Evolutionary conservation across 2,888 invertebrate genomes (phyloP).

Genomic region (Endotricha flammealis): DNA sequence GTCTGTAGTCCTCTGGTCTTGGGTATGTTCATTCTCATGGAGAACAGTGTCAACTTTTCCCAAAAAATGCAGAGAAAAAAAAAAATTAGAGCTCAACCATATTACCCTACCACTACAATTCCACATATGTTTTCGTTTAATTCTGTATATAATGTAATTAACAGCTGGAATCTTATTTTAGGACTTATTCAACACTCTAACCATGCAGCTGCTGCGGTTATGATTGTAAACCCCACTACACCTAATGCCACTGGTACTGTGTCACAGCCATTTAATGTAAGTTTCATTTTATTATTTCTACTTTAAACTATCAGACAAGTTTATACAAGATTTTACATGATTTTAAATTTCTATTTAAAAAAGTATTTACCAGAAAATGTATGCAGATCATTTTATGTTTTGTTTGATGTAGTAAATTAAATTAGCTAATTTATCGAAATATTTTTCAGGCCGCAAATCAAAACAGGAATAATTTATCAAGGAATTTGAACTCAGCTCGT

Average conservation of each 20-base stretch:
- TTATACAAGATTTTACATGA: background rate
- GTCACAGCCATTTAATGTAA: slow-evolving; percentile 65
- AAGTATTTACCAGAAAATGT: too few species aligned
- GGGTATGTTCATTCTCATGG: too few species aligned
- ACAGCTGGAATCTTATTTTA: slow-evolving; percentile 24
- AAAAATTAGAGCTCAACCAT: too few species aligned
- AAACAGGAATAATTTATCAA: slow-evolving; percentile 65
- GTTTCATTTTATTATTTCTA: slow-evolving; percentile 26
- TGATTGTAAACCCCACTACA: slow-evolving; percentile 75
- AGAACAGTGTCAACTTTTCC: too few species aligned
- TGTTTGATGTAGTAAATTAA: background rate
- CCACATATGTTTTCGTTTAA: background rate
- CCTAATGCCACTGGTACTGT: slow-evolving; percentile 68
- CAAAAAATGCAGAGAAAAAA: too few species aligned
- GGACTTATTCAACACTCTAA: slow-evolving; percentile 69
- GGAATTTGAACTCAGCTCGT: slow-evolving; percentile 63
- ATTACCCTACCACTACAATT: too few species aligned
- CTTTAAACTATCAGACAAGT: too few species aligned
- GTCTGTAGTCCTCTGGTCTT: too few species aligned
- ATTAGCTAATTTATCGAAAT: background rate
- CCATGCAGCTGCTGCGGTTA: slow-evolving; percentile 72
- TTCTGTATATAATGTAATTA: slow-evolving; percentile 1
- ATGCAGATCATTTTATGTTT: too few species aligned
- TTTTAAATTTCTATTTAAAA: too few species aligned
- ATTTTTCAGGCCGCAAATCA: slow-evolving; percentile 57